Conservation (phyloP, 2,113 vertebrate genomes). For the Circaetus cinerascens region DNA sequence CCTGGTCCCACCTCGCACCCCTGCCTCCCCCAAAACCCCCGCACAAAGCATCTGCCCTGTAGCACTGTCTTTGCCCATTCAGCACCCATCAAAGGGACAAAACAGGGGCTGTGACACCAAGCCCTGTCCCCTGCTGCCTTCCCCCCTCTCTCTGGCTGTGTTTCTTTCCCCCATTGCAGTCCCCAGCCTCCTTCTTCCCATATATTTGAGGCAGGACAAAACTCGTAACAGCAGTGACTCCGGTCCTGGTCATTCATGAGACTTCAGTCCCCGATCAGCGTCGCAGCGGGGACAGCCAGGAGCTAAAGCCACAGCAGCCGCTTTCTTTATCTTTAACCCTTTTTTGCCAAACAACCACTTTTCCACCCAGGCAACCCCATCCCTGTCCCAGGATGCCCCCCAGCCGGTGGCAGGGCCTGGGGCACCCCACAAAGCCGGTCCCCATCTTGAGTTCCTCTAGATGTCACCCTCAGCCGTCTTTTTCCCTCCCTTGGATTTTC, state of each 20-base stretch:
- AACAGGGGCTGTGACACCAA: not conserved
- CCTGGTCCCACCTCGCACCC: no score
- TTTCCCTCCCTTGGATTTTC: not conserved
- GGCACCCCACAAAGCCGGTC: not conserved
- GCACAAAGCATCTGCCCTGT: not conserved
- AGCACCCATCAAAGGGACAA: not conserved
- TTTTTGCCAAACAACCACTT: not conserved
- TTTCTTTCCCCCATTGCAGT: not conserved
- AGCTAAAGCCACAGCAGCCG: not conserved
- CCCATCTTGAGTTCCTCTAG: not conserved
- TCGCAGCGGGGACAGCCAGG: not conserved
- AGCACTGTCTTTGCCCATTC: not conserved
- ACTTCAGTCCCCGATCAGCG: not conserved
- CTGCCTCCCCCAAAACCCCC: not conserved
- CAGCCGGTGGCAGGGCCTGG: not conserved
- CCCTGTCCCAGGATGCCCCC: not conserved
- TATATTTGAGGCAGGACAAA: not conserved
- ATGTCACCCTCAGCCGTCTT: constrained; percentile 8
- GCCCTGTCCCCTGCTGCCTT: not conserved
- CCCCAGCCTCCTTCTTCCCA: not conserved
- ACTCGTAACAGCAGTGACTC: not conserved
- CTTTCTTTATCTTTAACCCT: not conserved
- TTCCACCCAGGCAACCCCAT: not conserved
- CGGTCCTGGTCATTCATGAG: fast-evolving
- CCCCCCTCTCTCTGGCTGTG: fast-evolving